phyloP scores from a whole-genome alignment of 2,888 invertebrate genomes.

The Euphydryas editha region DNA sequence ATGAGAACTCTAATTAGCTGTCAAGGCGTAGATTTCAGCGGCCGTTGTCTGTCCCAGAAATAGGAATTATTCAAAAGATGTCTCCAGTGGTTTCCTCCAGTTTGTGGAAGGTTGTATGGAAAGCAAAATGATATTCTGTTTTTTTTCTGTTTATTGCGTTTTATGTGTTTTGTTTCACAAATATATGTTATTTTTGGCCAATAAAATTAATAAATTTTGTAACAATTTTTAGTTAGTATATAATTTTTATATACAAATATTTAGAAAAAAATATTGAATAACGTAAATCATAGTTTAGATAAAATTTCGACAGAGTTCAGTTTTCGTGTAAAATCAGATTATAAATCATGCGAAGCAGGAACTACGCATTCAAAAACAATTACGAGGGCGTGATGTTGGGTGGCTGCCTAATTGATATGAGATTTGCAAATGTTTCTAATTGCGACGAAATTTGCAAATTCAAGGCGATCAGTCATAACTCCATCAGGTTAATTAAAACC shows the following conservation, averaged over 20 bases:
- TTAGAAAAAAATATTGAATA: background rate
- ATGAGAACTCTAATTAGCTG: conserved; percentile 82
- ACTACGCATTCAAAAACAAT: conserved; percentile 82
- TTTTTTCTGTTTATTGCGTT: conserved; percentile 49
- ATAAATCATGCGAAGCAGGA: conserved; percentile 75
- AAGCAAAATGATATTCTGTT: conserved; percentile 48
- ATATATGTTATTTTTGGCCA: conserved; percentile 10
- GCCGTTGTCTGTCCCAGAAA: conserved; percentile 71
- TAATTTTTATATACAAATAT: background rate
- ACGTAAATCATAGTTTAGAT: conserved; percentile 6
- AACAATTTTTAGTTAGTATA: background rate
- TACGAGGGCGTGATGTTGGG: conserved; percentile 79
- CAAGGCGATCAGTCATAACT: conserved; percentile 77
- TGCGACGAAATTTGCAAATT: conserved; percentile 76
- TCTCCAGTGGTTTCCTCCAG: conserved; percentile 78
- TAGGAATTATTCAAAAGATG: conserved; percentile 79
- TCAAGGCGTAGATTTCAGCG: conserved; percentile 72
- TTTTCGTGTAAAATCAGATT: conserved; percentile 39
- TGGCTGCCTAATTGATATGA: conserved; percentile 82
- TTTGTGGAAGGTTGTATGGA: conserved; percentile 64
- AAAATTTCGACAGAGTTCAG: conserved; percentile 18
- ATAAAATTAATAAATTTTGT: background rate
- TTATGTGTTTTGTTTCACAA: conserved; percentile 42
- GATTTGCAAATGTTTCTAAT: conserved; percentile 82
- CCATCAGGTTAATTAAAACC: conserved; percentile 81